phyloP scores from a whole-genome alignment of 2,113 vertebrate species.

The Thermophis baileyi region DNA sequence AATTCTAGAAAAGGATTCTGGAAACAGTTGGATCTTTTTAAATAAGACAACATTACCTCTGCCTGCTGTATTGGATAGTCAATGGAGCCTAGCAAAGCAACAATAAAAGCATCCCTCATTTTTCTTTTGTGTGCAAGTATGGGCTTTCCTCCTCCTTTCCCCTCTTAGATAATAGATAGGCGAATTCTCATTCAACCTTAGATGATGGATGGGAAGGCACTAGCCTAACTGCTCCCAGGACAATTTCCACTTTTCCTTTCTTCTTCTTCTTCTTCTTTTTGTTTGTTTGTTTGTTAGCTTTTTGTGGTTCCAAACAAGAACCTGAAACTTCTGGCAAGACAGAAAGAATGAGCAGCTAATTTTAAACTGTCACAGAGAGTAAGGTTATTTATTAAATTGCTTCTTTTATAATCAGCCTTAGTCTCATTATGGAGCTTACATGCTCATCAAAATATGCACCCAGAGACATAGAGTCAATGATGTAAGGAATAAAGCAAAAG shows the following conservation, averaged over 20 bases:
- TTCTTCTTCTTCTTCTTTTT: neutral
- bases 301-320: neutral
- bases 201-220: neutral
- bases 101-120: neutral
- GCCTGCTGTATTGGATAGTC: neutral
- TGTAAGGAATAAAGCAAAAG: neutral
- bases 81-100: conserved; percentile 3
- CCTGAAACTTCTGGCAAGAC: neutral
- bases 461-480: neutral
- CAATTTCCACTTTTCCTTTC: neutral
- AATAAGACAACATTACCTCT: neutral
- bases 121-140: conserved; percentile 22
- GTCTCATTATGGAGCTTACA: neutral
- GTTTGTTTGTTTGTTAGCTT: neutral
- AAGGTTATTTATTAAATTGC: neutral
- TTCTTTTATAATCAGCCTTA: neutral
- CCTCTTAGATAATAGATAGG: neutral
- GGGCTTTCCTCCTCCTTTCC: neutral
- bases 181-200: neutral
- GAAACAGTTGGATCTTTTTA: conserved; percentile 4
- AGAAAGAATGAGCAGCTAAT: neutral
- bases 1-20: neutral
- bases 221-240: neutral
- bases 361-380: neutral
- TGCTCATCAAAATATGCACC: neutral